Base-by-base conservation (phyloP, 1,140 invertebrate species). In the Polyergus mexicanus region DNA sequence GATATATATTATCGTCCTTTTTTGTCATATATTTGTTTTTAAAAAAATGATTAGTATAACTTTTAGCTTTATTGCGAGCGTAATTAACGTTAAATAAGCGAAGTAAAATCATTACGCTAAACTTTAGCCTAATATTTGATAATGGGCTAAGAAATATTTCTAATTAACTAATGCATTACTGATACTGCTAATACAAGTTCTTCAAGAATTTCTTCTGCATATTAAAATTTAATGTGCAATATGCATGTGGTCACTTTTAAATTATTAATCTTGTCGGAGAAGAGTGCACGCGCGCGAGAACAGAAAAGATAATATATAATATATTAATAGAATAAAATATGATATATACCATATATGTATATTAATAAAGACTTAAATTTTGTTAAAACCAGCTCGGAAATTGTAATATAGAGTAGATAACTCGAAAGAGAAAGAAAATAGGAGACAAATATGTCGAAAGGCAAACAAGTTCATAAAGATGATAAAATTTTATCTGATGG, bases 191-290 rank as follows among this genome's bases (percentile, higher is more conserved):
- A 25, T 28, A 11, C n/a, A 3, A 41, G 63, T 38, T n/a, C 13
- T n/a, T 22, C 63, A 8, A 54, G 32, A 13, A 35, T 35, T 63
- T 35, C 13, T 16, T 63, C 13, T 47, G 35, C 19, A 38, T n/a
- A 66, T 41, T 66, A 35, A 72, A 54, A 72, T 72, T 72, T 56
- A 19, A 72, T 56, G 28, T 16, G 28, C 10, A 6, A 0, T 41
- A 41, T n/a, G 35, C 10, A n/a, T n/a, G 25, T n/a, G 25, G 8
- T 22, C 4, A 1, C 28, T 16, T 51, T 54, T 11, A 56, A 72
- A 72, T 72, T 54, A 54, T 72, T 72, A 54, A 72, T 56, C 32
- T 54, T 54, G 19, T 54, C 47, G 4, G 5, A n/a, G 28, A 11
- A 35, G 19, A 4, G 25, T 28, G 25, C 25, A 32, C n/a, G 11